Evolutionary conservation across 1,140 invertebrate species (phyloP).

Genomic region (Neodiprion virginianus): DNA sequence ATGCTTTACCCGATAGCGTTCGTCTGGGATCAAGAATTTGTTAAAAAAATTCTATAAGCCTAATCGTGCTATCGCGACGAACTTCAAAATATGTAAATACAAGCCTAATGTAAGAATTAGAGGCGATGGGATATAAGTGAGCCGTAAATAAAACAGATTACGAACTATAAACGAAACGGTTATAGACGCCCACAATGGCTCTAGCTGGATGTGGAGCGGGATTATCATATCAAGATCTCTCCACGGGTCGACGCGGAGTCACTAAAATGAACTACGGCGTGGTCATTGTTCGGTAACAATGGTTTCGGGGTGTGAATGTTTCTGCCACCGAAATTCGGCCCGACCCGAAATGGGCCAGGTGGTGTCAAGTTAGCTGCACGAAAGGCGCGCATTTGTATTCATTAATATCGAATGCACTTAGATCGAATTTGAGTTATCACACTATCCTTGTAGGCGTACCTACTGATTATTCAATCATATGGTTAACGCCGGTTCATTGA

Average conservation of each 20-base stretch:
- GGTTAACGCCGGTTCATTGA: too few species aligned
- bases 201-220: neutral
- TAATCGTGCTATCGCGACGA: too few species aligned
- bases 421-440: too few species aligned
- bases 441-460: too few species aligned
- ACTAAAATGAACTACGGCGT: neutral
- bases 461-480: too few species aligned
- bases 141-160: neutral
- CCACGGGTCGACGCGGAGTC: neutral
- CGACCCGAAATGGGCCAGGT: neutral
- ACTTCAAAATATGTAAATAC: too few species aligned
- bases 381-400: neutral
- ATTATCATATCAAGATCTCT: conserved; percentile 5
- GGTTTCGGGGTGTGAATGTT: conserved; percentile 1
- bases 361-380: neutral
- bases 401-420: neutral
- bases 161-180: neutral
- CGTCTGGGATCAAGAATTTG: too few species aligned
- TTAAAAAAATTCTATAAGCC: too few species aligned
- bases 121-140: neutral
- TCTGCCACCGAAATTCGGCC: neutral
- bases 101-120: neutral
- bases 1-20: too few species aligned
- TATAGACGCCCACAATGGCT: neutral
- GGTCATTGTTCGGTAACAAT: neutral